Base-by-base conservation (phyloP, 2,113 vertebrate genomes). In the Pimephales promelas region DNA sequence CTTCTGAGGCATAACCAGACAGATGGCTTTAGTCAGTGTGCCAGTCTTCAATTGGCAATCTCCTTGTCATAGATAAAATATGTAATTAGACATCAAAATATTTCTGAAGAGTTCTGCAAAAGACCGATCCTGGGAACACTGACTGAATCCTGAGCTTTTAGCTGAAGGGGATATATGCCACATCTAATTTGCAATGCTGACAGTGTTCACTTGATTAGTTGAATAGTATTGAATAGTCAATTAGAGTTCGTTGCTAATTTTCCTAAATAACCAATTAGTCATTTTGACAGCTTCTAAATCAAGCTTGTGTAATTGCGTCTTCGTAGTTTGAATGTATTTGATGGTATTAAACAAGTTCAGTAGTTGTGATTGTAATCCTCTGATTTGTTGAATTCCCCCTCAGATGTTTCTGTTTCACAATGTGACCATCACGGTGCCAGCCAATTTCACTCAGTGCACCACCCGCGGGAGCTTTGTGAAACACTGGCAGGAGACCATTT, bases 401-500 rank as follows among this genome's bases (percentile, higher is more conserved):
- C 90, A 95, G 94, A 93, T 95, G 84, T 91, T 94, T 74, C 91
- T 95, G 78, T 95, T 95, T 85, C 94, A 94, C 90, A 94, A 89
- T 9, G 94, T 95, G 82, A 95, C 93, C 83, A 95, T 95, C 86
- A 95, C 94, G 9, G 92, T 93, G 8, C 94, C 94, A 0, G 89
- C 94, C 84, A 94, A 91, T 83, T 95, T 95, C 89, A 95, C 95
- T 26, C 95, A 95, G 88, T 95, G 94, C 87, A 94, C 94, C 86
- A 95, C 95, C 18, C 90, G 90, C 0, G 95, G 95, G 16, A 95
- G 94, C 66, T 95, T 95, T 72, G 74, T 90, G 31, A 83, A 90
- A 36, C 94, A 77, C 84, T 95, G 95, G 94, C 93, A 95, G 87
- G 95, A 95, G 91, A 95, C 94, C 0, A 62, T 92, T 24, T 95